Evolutionary conservation across 2,888 invertebrate species (phyloP), one percentile per base, ranked within the genome.

Genomic region (Carterocephalus palaemon): DNA sequence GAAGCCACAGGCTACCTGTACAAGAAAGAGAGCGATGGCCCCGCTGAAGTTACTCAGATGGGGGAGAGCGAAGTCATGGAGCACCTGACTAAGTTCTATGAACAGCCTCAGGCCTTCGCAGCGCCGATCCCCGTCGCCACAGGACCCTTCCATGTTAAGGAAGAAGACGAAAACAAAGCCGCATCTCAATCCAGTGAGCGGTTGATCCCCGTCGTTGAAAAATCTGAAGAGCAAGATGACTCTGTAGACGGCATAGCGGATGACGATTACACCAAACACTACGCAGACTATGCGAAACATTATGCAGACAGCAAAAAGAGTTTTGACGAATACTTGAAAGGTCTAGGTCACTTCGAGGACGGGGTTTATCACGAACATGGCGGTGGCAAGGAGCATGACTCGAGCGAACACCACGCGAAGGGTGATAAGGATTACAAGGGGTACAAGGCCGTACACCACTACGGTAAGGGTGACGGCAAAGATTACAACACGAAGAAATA

Each of bases 1-100:
- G 89, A 89, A 0, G 90, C 89, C 0, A 88, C 89, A 0, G 90
- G 89, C 1, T 91, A 89, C 65, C 82, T 88, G 22, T 88, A 88
- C 64, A 84, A 84, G 52, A 87, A 88, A 59, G 78, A 83, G 43
- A 78, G 71, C 47, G 75, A 85, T 23, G 84, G 87, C 0, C 82
- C 85, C 0, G 82, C 75, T 2, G 84, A 82, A 52, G 85, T 88
- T 33, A 69, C 84, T 10, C 71, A 83, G 58, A 76, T 88, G 74
- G 82, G 77, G 16, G 83, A 81, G 43, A 75, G 70, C 50, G 83
- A 85, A 56, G 72, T 87, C 1, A 72, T 82, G 67, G 73, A 84
- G 46, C 82, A 85, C 39, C 64, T 88, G 12, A 70, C 74, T 7
- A 82, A 82, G 52, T 53, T 77, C 3, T 81, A 81, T 46, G 64